Evolutionary conservation across 2,888 invertebrate genomes (phyloP).

Genomic region (Drosophila vallismaia): DNA sequence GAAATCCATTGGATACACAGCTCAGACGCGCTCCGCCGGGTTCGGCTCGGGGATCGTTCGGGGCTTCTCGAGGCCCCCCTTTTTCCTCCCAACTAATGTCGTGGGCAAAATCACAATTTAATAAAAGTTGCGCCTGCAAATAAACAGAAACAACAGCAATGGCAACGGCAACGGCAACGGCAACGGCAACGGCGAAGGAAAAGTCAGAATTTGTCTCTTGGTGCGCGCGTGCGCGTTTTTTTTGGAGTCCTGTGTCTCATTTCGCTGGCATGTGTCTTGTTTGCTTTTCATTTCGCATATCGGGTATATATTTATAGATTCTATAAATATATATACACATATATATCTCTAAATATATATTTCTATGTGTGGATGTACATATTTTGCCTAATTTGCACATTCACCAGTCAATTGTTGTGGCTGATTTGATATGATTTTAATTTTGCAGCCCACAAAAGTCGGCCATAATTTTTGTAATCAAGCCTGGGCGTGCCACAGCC

Average conservation of each 20-base stretch:
- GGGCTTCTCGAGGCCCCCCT: no score
- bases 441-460: constrained; percentile 37
- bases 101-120: constrained; percentile 77
- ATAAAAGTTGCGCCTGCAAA: constrained; percentile 77
- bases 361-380: constrained; percentile 1
- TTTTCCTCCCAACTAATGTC: background rate
- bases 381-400: constrained; percentile 48
- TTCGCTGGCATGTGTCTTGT: constrained; percentile 30
- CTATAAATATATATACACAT: constrained; percentile 15
- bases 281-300: constrained; percentile 34
- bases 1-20: constrained; percentile 53
- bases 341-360: background rate
- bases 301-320: constrained; percentile 14
- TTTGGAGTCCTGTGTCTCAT: constrained; percentile 31
- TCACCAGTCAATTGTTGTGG: constrained; percentile 55
- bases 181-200: constrained; percentile 6
- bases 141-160: constrained; percentile 55
- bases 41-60: no score
- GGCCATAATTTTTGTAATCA: constrained; percentile 52
- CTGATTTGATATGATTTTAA: constrained; percentile 60
- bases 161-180: background rate
- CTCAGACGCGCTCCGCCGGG: constrained; percentile 6
- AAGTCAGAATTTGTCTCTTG: constrained; percentile 29
- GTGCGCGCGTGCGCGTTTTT: constrained; percentile 41
- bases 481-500: constrained; percentile 50